Conservation (phyloP, 2,888 invertebrate species). For the Galerucella nymphaeae region DNA sequence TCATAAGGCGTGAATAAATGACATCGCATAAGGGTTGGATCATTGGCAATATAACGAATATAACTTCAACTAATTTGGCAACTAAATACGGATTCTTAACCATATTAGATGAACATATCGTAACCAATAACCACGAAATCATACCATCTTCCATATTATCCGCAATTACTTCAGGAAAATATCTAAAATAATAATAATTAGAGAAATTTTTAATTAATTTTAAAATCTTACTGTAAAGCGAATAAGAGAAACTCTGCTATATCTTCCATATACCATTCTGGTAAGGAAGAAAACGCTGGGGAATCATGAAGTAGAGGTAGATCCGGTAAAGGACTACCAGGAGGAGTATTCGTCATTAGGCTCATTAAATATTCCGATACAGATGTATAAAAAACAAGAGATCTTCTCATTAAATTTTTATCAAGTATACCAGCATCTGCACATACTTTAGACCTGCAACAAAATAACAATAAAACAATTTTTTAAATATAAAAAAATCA, state of each 20-base stretch:
- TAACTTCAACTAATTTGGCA: conserved; percentile 94
- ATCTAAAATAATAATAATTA: conserved; percentile 68
- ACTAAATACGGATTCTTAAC: conserved; percentile 97
- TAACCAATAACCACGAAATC: conserved; percentile 88
- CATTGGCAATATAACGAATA: conserved; percentile 82
- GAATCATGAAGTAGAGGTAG: conserved; percentile 73
- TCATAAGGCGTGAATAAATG: conserved; percentile 83
- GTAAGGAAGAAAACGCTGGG: conserved; percentile 86
- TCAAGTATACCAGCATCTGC: conserved; percentile 92
- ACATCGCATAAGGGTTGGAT: conserved; percentile 67
- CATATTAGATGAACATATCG: conserved; percentile 90
- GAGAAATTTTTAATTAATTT: conserved; percentile 51
- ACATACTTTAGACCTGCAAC: conserved; percentile 85
- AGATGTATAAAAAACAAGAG: conserved; percentile 87
- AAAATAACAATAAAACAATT: background rate
- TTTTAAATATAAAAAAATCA: background rate
- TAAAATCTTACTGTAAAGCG: conserved; percentile 83
- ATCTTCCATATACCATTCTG: conserved; percentile 98
- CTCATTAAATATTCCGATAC: conserved; percentile 83
- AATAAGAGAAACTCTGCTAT: conserved; percentile 96
- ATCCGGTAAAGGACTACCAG: conserved; percentile 66
- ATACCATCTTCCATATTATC: conserved; percentile 85
- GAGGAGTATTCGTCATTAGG: conserved; percentile 70
- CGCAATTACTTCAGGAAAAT: conserved; percentile 78
- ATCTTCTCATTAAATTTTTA: conserved; percentile 81